Percentiles rank a stretch among this genome's conserved stretches.
phyloP scores from a whole-genome alignment of 2,113 vertebrate genomes.

The Nansenia antarctica region DNA sequence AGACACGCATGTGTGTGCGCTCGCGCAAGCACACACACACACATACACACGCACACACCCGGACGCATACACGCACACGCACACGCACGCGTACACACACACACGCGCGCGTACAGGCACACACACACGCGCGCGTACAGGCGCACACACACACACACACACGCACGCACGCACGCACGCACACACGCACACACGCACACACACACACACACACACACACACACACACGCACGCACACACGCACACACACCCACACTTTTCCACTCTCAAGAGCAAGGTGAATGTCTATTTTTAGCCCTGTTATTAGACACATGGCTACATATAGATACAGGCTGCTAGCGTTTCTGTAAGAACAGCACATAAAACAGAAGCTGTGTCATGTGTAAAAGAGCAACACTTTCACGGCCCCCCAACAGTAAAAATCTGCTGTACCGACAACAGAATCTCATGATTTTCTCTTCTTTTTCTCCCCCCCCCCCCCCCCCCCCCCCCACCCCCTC shows the following conservation, averaged over 20 bases:
- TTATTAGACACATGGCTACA: too few relatives aligned
- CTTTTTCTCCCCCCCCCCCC: too few relatives aligned
- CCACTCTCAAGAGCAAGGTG: conserved; percentile 38
- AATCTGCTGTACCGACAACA: too few relatives aligned
- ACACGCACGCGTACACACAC: background rate
- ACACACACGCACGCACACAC: background rate
- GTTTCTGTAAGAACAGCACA: conserved; percentile 46
- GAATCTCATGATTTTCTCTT: too few relatives aligned
- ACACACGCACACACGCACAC: conserved; percentile 21
- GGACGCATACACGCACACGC: conserved; percentile 51
- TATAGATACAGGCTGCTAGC: conserved; percentile 51
- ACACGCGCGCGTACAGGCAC: too few relatives aligned
- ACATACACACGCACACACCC: conserved; percentile 33
- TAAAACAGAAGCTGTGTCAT: conserved; percentile 17
- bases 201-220: conserved; percentile 6
- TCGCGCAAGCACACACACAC: conserved; percentile 23
- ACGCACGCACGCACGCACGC: conserved; percentile 2
- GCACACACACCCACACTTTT: conserved; percentile 21
- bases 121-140: background rate
- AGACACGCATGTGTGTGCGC: too few relatives aligned
- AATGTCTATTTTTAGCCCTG: conserved; percentile 53
- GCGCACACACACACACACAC: conserved; percentile 15
- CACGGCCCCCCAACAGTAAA: too few relatives aligned
- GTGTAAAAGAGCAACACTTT: conserved; percentile 16
- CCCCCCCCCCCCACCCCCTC: too few relatives aligned